Base-by-base conservation (phyloP, 2,888 invertebrate species). In the Cremastobaeus sp. region DNA sequence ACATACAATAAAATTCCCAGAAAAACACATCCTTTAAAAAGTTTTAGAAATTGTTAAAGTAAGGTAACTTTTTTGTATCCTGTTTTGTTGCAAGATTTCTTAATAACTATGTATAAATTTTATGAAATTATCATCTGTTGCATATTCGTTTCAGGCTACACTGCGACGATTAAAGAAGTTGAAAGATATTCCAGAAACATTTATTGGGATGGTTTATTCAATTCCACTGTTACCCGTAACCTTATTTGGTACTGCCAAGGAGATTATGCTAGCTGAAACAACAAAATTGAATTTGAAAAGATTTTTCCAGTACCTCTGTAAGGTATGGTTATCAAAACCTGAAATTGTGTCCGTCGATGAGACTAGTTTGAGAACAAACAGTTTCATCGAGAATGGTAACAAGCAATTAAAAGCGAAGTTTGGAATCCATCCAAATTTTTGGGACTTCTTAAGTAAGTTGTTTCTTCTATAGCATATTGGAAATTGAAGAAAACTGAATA, bases 81-180 rank as follows among this genome's bases (percentile, higher is more conserved):
- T n/a, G n/a, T n/a, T n/a, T n/a, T n/a, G n/a, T n/a, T n/a, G n/a
- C n/a, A n/a, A n/a, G n/a, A n/a, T n/a, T n/a, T n/a, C n/a, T n/a
- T n/a, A n/a, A n/a, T n/a, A n/a, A n/a, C n/a, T n/a, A n/a, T n/a
- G n/a, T n/a, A n/a, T n/a, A n/a, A n/a, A n/a, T n/a, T n/a, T n/a
- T n/a, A n/a, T n/a, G n/a, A n/a, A n/a, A n/a, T n/a, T n/a, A n/a
- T n/a, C n/a, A n/a, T n/a, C n/a, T n/a, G n/a, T n/a, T n/a, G n/a
- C n/a, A n/a, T n/a, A n/a, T n/a, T n/a, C n/a, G n/a, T 34, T 34
- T 34, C 11, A 34, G 34, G 34, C 34, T n/a, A 34, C n/a, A 3
- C 3, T 34, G 11, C 34, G 34, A 3, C 34, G 34, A 5, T n/a
- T 34, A 8, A 4, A n/a, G 3, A 34, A 3, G 11, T 8, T n/a